Conservation (phyloP, 2,113 vertebrate species). For the Rafetus swinhoei region DNA sequence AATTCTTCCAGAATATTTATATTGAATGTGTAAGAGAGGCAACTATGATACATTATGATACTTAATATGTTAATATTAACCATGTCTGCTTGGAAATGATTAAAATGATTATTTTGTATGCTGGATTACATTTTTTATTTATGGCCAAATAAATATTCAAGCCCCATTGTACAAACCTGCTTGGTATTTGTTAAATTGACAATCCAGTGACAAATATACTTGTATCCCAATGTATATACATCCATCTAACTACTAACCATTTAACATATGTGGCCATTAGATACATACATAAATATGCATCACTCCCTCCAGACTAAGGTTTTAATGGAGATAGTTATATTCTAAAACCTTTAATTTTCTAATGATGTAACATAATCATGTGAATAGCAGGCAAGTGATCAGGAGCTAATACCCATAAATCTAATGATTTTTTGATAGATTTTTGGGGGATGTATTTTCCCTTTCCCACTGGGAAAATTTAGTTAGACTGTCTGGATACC, state of each 20-base stretch:
- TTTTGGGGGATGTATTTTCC: conserved; percentile 4
- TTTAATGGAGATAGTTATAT: neutral
- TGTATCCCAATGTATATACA: neutral
- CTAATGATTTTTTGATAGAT: neutral
- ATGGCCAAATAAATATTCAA: neutral
- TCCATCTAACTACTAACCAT: neutral
- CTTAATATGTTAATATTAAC: neutral
- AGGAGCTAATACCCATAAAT: conserved; percentile 32
- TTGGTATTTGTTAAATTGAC: neutral
- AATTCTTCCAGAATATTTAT: neutral
- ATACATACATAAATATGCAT: neutral
- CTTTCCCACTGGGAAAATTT: neutral
- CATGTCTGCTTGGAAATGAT: neutral
- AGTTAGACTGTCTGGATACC: conserved; percentile 13
- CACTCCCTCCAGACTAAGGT: neutral
- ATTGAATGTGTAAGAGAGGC: neutral
- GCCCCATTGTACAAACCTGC: neutral
- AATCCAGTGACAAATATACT: neutral
- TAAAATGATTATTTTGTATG: accelerated
- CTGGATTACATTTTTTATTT: neutral
- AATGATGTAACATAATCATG: conserved; percentile 12
- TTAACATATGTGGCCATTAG: neutral
- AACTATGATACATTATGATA: neutral
- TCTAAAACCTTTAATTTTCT: conserved; percentile 33
- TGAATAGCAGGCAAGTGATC: neutral